A percentile compares a stretch with the other conserved stretches of the same genome.
Evolutionary conservation across 92 coral and sea anemone species (phyloP).

Genomic region (Palythoa grandiflora): DNA sequence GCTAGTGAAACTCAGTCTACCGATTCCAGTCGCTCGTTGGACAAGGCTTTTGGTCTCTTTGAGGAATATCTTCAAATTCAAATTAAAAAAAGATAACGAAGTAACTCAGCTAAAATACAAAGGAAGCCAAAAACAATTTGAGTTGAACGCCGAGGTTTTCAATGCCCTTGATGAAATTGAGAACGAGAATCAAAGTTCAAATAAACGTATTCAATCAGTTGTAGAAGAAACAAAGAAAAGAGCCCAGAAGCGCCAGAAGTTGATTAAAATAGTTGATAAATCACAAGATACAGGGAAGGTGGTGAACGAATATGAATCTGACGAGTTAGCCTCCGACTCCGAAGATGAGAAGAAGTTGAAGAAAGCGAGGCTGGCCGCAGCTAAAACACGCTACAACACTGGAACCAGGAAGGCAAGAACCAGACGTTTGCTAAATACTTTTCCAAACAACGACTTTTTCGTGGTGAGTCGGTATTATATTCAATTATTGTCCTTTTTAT

Average conservation of each 20-base stretch:
- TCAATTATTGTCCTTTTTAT: no score
- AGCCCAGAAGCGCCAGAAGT: no score
- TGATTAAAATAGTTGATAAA: neutral
- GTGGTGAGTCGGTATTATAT: conserved; percentile 9
- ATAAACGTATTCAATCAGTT: neutral
- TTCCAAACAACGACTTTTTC: neutral
- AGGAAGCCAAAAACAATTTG: conserved; percentile 53
- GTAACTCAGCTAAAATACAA: conserved; percentile 38
- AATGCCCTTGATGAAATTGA: no score
- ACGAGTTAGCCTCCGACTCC: neutral
- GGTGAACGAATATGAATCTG: neutral
- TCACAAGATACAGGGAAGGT: neutral
- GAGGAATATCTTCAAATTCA: no score
- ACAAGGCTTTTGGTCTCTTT: no score
- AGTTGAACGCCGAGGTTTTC: conserved; percentile 21
- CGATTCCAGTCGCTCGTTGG: no score
- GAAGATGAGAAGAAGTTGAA: conserved; percentile 2
- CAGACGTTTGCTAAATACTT: neutral
- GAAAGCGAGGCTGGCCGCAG: neutral
- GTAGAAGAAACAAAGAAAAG: neutral
- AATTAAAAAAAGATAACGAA: neutral
- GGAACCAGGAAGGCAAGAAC: conserved; percentile 2
- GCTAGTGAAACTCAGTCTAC: no score
- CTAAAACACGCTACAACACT: neutral
- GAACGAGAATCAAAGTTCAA: no score